A percentile compares a stretch with the other conserved stretches of the same genome.
These are phyloP conservation scores for Arctocebus calabarensis DNA, from an alignment of 2,797 vertebrate species.

Conservation along the genomic window DNA sequence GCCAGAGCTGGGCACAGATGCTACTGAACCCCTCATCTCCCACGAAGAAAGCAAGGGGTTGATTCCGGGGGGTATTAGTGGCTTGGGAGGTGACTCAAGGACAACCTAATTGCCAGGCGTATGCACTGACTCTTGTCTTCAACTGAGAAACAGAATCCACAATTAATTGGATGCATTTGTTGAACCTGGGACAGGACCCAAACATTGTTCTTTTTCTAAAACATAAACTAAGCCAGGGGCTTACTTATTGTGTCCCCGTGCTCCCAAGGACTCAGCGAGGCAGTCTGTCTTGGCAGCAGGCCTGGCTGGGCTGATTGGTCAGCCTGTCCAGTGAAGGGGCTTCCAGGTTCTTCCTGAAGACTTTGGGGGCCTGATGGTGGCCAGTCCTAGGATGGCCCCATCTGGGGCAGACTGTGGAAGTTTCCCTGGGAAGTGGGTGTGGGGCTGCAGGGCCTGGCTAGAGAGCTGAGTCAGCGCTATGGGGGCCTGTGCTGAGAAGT, in stretches of 20 bases:
- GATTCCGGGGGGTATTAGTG: too few species aligned
- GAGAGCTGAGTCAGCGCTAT: slow-evolving; percentile 30
- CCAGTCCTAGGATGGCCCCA: background rate
- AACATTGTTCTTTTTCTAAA: slow-evolving; percentile 52
- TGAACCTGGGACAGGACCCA: background rate
- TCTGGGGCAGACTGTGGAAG: background rate
- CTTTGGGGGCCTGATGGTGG: too few species aligned
- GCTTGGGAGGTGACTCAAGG: background rate
- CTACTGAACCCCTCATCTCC: background rate
- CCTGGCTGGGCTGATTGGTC: background rate
- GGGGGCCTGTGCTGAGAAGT: background rate
- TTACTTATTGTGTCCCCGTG: background rate
- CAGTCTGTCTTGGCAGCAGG: background rate
- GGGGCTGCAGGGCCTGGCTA: background rate
- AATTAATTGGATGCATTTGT: slow-evolving; percentile 52
- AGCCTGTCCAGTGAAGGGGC: too few species aligned
- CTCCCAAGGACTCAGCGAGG: background rate
- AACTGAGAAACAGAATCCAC: background rate
- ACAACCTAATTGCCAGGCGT: background rate
- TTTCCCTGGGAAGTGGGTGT: background rate
- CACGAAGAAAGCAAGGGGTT: background rate
- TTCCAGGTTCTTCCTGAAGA: too few species aligned
- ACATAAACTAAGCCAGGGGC: background rate
- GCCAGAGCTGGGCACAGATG: background rate
- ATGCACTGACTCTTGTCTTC: background rate